Evolutionary conservation across 2,888 invertebrate genomes (phyloP).

Genomic region (Gymnoscelis rufifasciata): DNA sequence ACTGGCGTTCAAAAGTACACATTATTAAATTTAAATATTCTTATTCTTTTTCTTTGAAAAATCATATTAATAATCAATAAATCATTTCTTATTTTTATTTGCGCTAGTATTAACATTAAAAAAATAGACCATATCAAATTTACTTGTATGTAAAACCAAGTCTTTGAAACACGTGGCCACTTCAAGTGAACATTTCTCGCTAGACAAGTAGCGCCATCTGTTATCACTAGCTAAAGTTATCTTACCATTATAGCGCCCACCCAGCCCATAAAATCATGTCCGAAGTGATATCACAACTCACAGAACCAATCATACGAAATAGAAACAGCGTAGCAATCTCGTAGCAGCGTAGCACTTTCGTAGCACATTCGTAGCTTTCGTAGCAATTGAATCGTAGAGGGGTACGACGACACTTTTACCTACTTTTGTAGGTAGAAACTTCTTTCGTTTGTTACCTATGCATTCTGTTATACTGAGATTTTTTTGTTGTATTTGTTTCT

Average conservation of each 20-base stretch:
- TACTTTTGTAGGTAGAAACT: conserved; percentile 15
- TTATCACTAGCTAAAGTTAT: conserved; percentile 16
- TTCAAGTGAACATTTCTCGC: neutral
- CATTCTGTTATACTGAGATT: too few species aligned
- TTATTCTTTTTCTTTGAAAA: too few species aligned
- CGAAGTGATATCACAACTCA: conserved; percentile 6
- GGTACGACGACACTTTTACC: conserved; percentile 24
- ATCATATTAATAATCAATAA: too few species aligned
- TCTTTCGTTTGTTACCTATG: conserved; percentile 15
- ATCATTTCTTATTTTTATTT: too few species aligned
- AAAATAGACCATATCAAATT: too few species aligned
- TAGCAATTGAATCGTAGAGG: conserved; percentile 28
- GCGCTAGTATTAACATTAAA: too few species aligned
- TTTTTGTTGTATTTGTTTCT: too few species aligned
- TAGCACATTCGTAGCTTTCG: conserved; percentile 22
- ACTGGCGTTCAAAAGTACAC: too few species aligned
- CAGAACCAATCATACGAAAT: neutral
- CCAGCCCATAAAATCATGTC: conserved; percentile 12
- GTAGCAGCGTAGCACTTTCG: conserved; percentile 30
- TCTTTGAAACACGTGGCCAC: conserved; percentile 12
- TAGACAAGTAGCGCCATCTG: conserved; percentile 27
- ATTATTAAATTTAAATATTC: too few species aligned
- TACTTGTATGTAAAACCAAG: too few species aligned
- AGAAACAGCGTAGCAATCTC: conserved; percentile 27
- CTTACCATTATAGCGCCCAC: neutral